Evolutionary conservation across 1,140 invertebrate genomes (phyloP).

Genomic region (Heliconius hewitsoni): DNA sequence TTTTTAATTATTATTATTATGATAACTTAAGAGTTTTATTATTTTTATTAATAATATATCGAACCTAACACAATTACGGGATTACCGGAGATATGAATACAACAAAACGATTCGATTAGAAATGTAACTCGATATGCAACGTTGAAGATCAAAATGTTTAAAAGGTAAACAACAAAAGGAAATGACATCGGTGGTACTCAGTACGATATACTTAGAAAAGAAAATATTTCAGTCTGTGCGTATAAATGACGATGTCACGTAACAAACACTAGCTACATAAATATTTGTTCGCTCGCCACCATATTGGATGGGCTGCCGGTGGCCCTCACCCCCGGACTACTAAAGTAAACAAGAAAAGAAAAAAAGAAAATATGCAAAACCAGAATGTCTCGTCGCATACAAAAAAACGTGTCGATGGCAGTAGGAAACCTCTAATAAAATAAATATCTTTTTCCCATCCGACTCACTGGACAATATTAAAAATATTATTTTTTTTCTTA

Average conservation of each 20-base stretch:
- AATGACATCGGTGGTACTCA: slow-evolving; percentile 76
- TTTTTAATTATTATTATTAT: slow-evolving; percentile 51
- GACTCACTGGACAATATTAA: slow-evolving; percentile 81
- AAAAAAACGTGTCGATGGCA: slow-evolving; percentile 63
- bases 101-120: slow-evolving; percentile 77
- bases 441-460: slow-evolving; percentile 76
- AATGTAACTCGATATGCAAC: slow-evolving; percentile 80
- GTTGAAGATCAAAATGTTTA: slow-evolving; percentile 70
- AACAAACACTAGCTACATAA: slow-evolving; percentile 33
- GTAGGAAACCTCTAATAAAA: slow-evolving; percentile 80
- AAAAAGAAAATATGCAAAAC: slow-evolving; percentile 68
- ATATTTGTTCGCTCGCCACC: slow-evolving; percentile 20
- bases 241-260: slow-evolving; percentile 41
- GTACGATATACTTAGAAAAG: slow-evolving; percentile 49
- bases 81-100: slow-evolving; percentile 72
- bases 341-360: slow-evolving; percentile 44
- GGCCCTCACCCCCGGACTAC: slow-evolving; percentile 41
- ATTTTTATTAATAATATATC: slow-evolving; percentile 42
- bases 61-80: slow-evolving; percentile 67
- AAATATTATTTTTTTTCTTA: slow-evolving; percentile 78
- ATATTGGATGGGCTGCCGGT: neutral
- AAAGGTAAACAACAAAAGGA: slow-evolving; percentile 57
- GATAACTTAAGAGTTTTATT: slow-evolving; percentile 64
- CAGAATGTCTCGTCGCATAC: slow-evolving; percentile 69
- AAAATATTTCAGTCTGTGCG: slow-evolving; percentile 64